These are phyloP conservation scores for Acrobasis suavella DNA, from an alignment of 2,888 invertebrate species.

Conservation along the genomic window DNA sequence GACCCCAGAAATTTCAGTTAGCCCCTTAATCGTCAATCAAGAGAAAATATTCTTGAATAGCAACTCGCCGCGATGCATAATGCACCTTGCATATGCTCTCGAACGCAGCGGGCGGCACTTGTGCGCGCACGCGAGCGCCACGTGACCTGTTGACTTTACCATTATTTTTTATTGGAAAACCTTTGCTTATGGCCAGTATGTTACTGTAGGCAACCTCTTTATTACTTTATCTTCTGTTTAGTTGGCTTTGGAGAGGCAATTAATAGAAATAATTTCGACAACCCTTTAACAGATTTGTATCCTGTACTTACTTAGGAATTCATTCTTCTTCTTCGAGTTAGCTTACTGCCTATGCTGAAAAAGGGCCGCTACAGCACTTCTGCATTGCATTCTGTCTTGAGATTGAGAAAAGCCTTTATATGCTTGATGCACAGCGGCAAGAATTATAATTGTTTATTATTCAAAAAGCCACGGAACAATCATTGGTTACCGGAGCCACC, in stretches of 20 bases:
- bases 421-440: too few relatives aligned
- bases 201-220: not conserved
- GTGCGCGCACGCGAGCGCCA: constrained; percentile 59
- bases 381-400: too few relatives aligned
- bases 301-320: too few relatives aligned
- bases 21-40: not conserved
- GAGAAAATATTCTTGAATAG: not conserved
- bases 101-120: constrained; percentile 68
- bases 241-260: not conserved
- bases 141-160: constrained; percentile 40
- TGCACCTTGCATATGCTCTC: constrained; percentile 66
- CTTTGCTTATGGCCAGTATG: not conserved
- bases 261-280: too few relatives aligned
- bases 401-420: too few relatives aligned
- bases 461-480: too few relatives aligned
- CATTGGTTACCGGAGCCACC: too few relatives aligned
- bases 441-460: not conserved
- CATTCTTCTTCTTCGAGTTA: too few relatives aligned
- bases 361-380: too few relatives aligned
- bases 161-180: constrained; percentile 2
- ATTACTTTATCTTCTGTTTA: not conserved
- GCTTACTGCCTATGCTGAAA: too few relatives aligned
- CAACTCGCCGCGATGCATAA: constrained; percentile 1
- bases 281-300: too few relatives aligned
- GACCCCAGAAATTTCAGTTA: too few relatives aligned